Base-by-base conservation (phyloP, 2,797 vertebrate species). In the Moxostoma hubbsi region DNA sequence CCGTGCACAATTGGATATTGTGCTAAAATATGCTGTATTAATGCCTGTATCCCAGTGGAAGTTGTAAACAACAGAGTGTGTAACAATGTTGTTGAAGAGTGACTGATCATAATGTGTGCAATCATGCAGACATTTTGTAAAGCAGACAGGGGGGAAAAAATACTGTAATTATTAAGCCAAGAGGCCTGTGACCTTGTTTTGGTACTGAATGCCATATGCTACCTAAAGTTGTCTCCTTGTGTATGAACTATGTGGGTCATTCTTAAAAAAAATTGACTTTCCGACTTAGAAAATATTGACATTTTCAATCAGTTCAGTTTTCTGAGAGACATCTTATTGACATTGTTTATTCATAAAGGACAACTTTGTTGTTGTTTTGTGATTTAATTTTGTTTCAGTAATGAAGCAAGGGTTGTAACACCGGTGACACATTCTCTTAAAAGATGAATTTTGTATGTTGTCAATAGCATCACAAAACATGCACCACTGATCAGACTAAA, bases 71-170 rank as follows among this genome's bases (percentile, higher is more conserved):
- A 50, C 43, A 15, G 47, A 9, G 15, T 49, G 46, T 13, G 64
- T 58, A 46, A 68, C 64, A 63, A 24, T 63, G 46, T 12, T n/a
- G 70, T 46, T 81, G 70, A 77, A 74, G 16, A 79, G 9, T 79
- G 66, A 66, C 15, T 7, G 11, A 24, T 46, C 50, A 54, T 11
- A 46, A 43, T 50, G 3, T 68, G 6, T 45, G 51, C 78, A 45
- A 1, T 15, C 36, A 50, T 63, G 65, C 58, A 69, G 58, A 15
- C 16, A 8, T 55, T 9, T 76, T 46, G 12, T 11, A 9, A 64
- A 18, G 51, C 53, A 75, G 24, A 50, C 73, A 49, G 49, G 43
- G 18, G 24, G 16, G 5, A 46, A 68, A 69, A 15, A 18, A 24
- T 24, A 24, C 9, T 9, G 45, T 70, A 7, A 57, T 72, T 61